Evolutionary conservation across 1,140 invertebrate species (phyloP).

Genomic region (Medauroidea extradentata): DNA sequence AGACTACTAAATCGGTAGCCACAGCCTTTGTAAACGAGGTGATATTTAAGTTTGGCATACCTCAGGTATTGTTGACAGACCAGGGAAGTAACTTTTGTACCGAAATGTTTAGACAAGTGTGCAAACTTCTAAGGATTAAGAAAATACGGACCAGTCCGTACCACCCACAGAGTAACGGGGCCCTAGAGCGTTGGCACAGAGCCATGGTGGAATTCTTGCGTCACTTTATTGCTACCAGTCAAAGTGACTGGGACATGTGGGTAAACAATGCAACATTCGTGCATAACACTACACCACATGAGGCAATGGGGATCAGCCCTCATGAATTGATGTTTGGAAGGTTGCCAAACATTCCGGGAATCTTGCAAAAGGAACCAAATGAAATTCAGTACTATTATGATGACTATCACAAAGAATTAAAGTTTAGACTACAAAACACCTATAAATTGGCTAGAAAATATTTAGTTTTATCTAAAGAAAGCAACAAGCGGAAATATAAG

Average conservation of each 20-base stretch:
- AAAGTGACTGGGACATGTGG: conserved; percentile 32
- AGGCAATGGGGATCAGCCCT: background rate
- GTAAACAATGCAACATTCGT: conserved; percentile 1
- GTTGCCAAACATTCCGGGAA: conserved; percentile 3
- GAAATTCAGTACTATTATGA: conserved; percentile 6
- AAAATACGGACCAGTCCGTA: conserved; percentile 31
- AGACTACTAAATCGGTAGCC: background rate
- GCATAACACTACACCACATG: conserved; percentile 13
- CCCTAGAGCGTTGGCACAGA: conserved; percentile 32
- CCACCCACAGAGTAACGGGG: conserved; percentile 36
- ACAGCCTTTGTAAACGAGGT: background rate
- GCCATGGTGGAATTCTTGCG: conserved; percentile 34
- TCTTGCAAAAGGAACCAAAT: background rate
- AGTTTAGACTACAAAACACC: background rate
- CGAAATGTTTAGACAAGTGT: conserved; percentile 24
- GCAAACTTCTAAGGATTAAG: conserved; percentile 28
- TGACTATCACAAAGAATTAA: background rate
- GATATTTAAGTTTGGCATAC: background rate
- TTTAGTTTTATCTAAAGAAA: background rate
- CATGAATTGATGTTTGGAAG: conserved; percentile 8
- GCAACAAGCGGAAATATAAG: too few relatives aligned
- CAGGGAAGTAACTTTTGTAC: background rate
- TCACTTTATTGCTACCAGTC: conserved; percentile 26
- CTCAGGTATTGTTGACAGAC: background rate
- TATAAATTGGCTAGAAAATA: background rate